Evolutionary conservation across 2,797 vertebrate species (phyloP).

Genomic region (Tauraco hartlaubi): DNA sequence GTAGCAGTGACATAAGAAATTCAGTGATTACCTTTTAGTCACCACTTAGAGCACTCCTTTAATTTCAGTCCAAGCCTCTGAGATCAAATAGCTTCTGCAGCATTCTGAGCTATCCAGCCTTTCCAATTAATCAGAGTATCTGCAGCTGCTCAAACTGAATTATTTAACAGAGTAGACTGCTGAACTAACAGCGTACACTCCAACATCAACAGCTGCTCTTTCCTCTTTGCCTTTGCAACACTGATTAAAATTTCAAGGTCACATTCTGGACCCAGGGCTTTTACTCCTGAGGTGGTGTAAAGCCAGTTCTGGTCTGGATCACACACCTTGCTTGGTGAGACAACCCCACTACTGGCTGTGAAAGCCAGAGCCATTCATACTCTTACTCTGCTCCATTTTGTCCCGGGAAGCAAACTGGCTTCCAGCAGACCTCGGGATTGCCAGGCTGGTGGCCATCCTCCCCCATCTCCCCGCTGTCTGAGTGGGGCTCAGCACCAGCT

Average conservation of each 20-base stretch:
- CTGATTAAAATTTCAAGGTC: neutral
- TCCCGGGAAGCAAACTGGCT: neutral
- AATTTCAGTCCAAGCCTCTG: neutral
- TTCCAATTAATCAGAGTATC: slow-evolving; percentile 35
- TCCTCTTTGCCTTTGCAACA: neutral
- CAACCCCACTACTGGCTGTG: neutral
- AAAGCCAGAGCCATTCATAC: neutral
- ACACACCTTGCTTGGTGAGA: neutral
- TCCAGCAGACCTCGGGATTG: neutral
- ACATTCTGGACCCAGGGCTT: neutral
- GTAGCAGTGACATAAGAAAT: neutral
- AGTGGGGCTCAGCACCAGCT: neutral
- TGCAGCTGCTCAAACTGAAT: slow-evolving; percentile 63
- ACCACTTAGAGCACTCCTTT: neutral
- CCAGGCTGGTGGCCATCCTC: neutral
- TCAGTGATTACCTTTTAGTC: neutral
- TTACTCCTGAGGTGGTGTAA: neutral
- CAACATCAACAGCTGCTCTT: slow-evolving; percentile 18
- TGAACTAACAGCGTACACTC: neutral
- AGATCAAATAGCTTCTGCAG: slow-evolving; percentile 36
- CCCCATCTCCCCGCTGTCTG: neutral
- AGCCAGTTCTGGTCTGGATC: neutral
- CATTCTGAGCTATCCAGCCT: neutral
- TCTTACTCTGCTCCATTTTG: neutral
- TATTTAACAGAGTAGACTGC: slow-evolving; percentile 42